These are phyloP conservation scores for Amniataba percoides DNA, from an alignment of 2,797 vertebrate species.

Conservation along the genomic window DNA sequence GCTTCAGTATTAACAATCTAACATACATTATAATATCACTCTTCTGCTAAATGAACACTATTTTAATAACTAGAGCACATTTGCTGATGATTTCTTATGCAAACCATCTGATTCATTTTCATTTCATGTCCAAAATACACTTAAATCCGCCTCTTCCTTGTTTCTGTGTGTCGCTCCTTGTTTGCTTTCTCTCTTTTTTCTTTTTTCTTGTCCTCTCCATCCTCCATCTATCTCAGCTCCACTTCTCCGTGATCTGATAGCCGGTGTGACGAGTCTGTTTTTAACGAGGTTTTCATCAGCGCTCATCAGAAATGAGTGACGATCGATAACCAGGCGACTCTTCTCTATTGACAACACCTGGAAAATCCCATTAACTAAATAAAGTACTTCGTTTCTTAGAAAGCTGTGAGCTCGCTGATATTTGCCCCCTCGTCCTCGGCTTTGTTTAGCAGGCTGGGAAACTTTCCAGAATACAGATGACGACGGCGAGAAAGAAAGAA, in stretches of 20 bases:
- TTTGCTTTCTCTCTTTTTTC: not conserved
- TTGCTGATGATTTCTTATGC: slow-evolving; percentile 4
- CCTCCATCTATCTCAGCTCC: not conserved
- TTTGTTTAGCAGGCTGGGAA: not conserved
- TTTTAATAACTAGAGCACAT: too few species aligned
- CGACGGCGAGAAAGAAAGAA: not conserved
- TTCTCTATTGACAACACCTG: slow-evolving; percentile 18
- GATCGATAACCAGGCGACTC: slow-evolving; percentile 36
- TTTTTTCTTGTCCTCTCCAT: not conserved
- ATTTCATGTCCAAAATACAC: slow-evolving; percentile 18
- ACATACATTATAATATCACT: too few species aligned
- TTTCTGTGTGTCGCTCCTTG: not conserved
- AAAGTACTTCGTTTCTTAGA: slow-evolving; percentile 25
- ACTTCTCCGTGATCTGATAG: slow-evolving; percentile 17
- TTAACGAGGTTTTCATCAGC: slow-evolving; percentile 50
- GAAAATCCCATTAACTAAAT: slow-evolving; percentile 43
- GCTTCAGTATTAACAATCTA: too few species aligned
- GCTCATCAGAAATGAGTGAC: slow-evolving; percentile 38
- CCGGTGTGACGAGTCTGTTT: slow-evolving; percentile 15
- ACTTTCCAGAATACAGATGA: slow-evolving; percentile 19
- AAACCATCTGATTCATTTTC: slow-evolving; percentile 26
- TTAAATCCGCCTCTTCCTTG: slow-evolving; percentile 7
- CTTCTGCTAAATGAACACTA: too few species aligned
- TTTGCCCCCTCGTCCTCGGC: slow-evolving; percentile 1
- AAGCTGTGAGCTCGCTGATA: slow-evolving; percentile 16